phyloP scores from a whole-genome alignment of 1,140 invertebrate species.

The Euschistus heros region DNA sequence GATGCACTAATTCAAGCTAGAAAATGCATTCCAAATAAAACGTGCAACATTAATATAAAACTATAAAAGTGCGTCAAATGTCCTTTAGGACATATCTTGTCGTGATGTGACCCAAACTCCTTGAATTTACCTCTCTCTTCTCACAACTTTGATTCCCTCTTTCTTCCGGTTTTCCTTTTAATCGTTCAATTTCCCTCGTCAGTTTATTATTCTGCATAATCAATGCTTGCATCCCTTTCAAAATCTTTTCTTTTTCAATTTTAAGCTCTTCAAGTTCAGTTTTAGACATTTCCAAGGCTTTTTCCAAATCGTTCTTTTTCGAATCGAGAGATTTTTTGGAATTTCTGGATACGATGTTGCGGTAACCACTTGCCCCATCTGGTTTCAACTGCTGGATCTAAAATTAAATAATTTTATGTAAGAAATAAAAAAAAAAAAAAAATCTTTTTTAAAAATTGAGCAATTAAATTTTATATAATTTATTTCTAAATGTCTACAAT shows the following conservation, averaged over 20 bases:
- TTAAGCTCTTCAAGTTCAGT: neutral
- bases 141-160: neutral
- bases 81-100: neutral
- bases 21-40: too few relatives aligned
- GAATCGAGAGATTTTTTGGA: neutral
- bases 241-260: slow-evolving; percentile 4
- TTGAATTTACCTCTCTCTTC: slow-evolving; percentile 11
- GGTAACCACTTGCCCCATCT: neutral
- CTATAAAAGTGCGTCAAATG: neutral
- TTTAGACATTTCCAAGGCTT: neutral
- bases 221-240: slow-evolving; percentile 20
- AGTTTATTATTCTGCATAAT: slow-evolving; percentile 21
- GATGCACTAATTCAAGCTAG: too few relatives aligned
- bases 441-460: too few relatives aligned
- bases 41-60: too few relatives aligned
- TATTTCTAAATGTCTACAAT: too few relatives aligned
- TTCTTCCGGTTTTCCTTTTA: neutral
- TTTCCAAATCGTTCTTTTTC: neutral
- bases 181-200: slow-evolving; percentile 17
- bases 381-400: slow-evolving; percentile 3
- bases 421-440: neutral
- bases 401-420: neutral
- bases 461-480: too few relatives aligned
- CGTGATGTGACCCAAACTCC: neutral
- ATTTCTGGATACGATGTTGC: too few relatives aligned